A percentile compares a stretch with the other conserved stretches of the same genome.
Evolutionary conservation across 2,888 invertebrate species (phyloP).

Genomic region (Megalurothrips usitatus): DNA sequence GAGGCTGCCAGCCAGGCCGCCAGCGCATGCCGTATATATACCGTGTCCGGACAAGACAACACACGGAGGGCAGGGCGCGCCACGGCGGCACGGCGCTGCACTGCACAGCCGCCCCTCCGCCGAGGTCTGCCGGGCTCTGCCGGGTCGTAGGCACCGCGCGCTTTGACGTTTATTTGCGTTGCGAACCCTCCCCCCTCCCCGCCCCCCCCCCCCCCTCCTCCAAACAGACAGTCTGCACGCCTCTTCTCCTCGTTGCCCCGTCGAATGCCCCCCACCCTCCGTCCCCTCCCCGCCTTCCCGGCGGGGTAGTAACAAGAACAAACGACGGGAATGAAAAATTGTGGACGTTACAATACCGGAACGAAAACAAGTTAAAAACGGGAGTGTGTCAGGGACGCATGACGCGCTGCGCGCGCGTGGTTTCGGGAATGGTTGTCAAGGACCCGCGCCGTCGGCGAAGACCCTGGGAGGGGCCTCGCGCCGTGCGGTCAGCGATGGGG

Average conservation of each 20-base stretch:
- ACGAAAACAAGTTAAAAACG: too few relatives aligned
- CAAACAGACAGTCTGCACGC: neutral
- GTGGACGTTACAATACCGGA: too few relatives aligned
- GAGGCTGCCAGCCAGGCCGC: neutral
- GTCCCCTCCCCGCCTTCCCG: neutral
- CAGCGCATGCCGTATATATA: neutral
- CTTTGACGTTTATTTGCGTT: constrained; percentile 25
- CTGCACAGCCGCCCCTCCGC: neutral
- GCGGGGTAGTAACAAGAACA: too few relatives aligned
- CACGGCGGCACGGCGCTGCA: neutral
- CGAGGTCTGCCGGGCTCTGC: neutral
- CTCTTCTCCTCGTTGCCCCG: neutral
- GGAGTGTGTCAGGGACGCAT: too few relatives aligned
- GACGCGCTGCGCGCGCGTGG: too few relatives aligned
- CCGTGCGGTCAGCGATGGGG: too few relatives aligned
- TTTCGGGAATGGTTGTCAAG: too few relatives aligned
- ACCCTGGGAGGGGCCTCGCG: too few relatives aligned
- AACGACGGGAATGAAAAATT: too few relatives aligned
- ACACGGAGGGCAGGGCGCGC: neutral
- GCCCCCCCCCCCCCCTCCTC: neutral
- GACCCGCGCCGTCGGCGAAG: too few relatives aligned
- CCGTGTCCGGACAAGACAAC: neutral
- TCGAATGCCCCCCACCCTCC: neutral
- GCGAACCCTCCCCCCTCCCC: neutral
- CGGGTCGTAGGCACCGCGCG: neutral